Percentiles rank a stretch among this genome's conserved stretches.
phyloP scores from a whole-genome alignment of 2,113 vertebrate species.

The Baryphthengus martii region DNA sequence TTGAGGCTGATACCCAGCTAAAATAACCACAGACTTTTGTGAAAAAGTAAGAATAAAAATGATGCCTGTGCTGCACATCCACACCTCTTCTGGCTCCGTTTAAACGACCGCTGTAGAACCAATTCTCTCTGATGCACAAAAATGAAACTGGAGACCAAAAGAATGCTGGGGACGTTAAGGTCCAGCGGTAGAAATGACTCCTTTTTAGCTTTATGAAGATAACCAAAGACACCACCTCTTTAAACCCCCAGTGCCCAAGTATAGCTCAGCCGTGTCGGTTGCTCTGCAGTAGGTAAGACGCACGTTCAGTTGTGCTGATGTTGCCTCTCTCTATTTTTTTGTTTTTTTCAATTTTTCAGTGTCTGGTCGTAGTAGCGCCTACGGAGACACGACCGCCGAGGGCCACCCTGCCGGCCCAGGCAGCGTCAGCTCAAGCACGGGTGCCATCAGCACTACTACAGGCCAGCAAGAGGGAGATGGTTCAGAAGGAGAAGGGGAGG shows the following conservation, averaged over 20 bases:
- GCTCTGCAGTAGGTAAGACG: not conserved
- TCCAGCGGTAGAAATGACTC: not conserved
- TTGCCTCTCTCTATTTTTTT: not conserved
- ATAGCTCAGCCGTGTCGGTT: not conserved
- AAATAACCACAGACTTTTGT: not conserved
- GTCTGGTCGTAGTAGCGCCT: conserved; percentile 95
- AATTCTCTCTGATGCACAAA: not conserved
- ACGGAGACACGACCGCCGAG: conserved; percentile 89
- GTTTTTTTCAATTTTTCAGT: conserved; percentile 70
- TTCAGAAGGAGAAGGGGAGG: conserved; percentile 90
- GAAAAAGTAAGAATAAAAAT: not conserved
- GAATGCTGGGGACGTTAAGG: not conserved
- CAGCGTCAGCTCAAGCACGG: conserved; percentile 96
- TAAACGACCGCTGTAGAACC: not conserved
- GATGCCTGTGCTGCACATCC: not conserved
- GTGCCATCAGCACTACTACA: conserved; percentile 94
- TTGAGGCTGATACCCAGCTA: not conserved
- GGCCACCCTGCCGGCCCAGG: conserved; percentile 92
- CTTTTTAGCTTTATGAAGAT: not conserved
- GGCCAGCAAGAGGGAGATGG: conserved; percentile 97
- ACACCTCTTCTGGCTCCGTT: not conserved
- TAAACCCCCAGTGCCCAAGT: rapidly evolving
- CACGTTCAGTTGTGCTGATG: rapidly evolving
- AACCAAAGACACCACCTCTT: not conserved
- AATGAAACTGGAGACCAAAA: not conserved